phyloP scores from a whole-genome alignment of 2,797 vertebrate species.

The Distichodus sexfasciatus region DNA sequence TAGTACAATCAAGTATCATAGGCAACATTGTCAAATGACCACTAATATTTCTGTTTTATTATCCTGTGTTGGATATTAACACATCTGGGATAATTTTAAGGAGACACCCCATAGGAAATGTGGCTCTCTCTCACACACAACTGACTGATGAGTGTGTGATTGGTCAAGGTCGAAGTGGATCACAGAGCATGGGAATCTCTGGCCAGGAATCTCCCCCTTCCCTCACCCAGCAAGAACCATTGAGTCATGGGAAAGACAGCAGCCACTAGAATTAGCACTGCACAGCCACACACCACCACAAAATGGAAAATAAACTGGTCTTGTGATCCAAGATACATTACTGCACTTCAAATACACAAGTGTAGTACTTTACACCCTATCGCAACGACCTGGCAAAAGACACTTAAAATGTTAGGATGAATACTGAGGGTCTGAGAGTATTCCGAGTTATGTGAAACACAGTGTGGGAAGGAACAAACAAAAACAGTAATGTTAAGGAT shows the following conservation, averaged over 20 bases:
- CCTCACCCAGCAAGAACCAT: slow-evolving; percentile 1
- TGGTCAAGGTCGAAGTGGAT: slow-evolving; percentile 24
- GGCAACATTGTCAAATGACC: too few species aligned
- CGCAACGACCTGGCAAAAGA: not conserved
- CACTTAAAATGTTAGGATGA: not conserved
- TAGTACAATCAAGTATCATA: too few species aligned
- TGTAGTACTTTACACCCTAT: not conserved
- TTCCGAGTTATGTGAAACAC: not conserved
- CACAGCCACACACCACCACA: slow-evolving; percentile 1
- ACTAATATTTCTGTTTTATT: too few species aligned
- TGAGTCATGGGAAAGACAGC: slow-evolving; percentile 43
- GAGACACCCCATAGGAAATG: slow-evolving; percentile 1
- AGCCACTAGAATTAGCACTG: slow-evolving; percentile 2
- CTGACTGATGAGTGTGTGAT: not conserved
- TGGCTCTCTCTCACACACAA: not conserved
- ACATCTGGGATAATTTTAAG: too few species aligned
- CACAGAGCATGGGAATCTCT: slow-evolving; percentile 42
- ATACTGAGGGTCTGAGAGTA: not conserved
- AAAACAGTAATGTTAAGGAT: not conserved
- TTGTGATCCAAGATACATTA: slow-evolving; percentile 5
- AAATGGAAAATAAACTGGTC: slow-evolving; percentile 8
- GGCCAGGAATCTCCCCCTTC: slow-evolving; percentile 9
- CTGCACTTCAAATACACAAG: not conserved
- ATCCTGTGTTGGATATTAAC: too few species aligned
- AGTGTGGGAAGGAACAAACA: not conserved